These are phyloP conservation scores for Anguilla obscura DNA, from an alignment of 2,797 vertebrate genomes.

Conservation along the genomic window DNA sequence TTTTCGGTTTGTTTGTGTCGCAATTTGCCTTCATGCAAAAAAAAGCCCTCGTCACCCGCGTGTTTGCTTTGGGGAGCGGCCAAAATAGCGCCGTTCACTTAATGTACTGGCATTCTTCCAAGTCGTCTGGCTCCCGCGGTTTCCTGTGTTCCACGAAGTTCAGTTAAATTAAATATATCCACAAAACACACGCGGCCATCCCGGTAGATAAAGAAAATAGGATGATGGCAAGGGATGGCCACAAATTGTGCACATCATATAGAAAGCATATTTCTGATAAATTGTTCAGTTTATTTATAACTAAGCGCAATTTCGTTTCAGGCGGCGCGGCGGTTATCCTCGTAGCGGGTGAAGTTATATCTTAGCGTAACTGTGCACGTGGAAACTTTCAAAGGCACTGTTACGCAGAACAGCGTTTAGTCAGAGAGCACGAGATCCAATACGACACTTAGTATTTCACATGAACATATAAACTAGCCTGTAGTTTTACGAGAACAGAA, in stretches of 20 bases:
- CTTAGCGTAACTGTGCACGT: slow-evolving; percentile 33
- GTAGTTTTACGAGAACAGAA: background rate
- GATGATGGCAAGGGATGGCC: slow-evolving; percentile 9
- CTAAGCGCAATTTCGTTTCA: slow-evolving; percentile 8
- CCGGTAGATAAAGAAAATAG: slow-evolving; percentile 1
- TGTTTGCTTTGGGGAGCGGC: slow-evolving; percentile 21
- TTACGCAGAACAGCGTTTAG: background rate
- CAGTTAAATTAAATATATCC: slow-evolving; percentile 16
- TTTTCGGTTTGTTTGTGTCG: slow-evolving; percentile 12
- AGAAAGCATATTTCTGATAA: slow-evolving; percentile 10
- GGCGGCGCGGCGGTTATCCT: background rate
- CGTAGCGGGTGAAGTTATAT: slow-evolving; percentile 21
- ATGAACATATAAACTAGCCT: background rate
- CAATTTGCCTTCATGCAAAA: slow-evolving; percentile 14
- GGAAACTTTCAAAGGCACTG: background rate
- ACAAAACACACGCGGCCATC: slow-evolving; percentile 5
- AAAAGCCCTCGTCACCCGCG: slow-evolving; percentile 5
- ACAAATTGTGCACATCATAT: slow-evolving; percentile 24
- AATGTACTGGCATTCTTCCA: slow-evolving; percentile 31
- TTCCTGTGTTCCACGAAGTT: slow-evolving; percentile 24
- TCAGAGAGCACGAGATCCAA: background rate
- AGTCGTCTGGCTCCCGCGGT: slow-evolving; percentile 21
- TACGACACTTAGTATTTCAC: background rate
- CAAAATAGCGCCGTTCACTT: slow-evolving; percentile 22
- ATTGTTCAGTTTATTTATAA: background rate